A percentile compares a stretch with the other conserved stretches of the same genome.
Conservation (phyloP, 1,140 invertebrate genomes). For the Diabrotica undecimpunctata region DNA sequence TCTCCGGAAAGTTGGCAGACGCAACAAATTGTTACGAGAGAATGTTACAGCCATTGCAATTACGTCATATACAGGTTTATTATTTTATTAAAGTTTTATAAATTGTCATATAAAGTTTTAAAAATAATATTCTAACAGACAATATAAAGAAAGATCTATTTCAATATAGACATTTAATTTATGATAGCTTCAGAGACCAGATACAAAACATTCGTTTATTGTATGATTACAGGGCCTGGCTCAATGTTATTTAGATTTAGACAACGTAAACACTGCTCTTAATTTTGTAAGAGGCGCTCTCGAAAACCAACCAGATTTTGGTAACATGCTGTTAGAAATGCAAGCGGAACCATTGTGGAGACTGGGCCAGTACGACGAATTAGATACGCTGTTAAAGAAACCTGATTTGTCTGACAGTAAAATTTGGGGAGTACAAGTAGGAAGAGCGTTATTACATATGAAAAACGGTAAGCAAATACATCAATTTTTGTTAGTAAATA, state of each 20-base stretch:
- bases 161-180: too few species aligned
- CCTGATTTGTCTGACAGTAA: constrained; percentile 49
- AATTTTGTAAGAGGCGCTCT: constrained; percentile 60
- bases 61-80: constrained; percentile 53
- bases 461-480: constrained; percentile 40
- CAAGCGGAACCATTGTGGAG: constrained; percentile 86
- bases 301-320: constrained; percentile 46
- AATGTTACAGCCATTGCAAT: constrained; percentile 57
- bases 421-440: constrained; percentile 61
- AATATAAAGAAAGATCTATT: too few species aligned
- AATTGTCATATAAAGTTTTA: too few species aligned
- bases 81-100: constrained; percentile 4
- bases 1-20: constrained; percentile 69
- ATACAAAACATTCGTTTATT: neutral
- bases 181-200: too few species aligned
- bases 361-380: constrained; percentile 73
- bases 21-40: constrained; percentile 74
- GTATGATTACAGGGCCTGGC: constrained; percentile 59
- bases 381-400: constrained; percentile 60
- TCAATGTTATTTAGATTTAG: constrained; percentile 69
- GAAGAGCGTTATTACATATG: constrained; percentile 57
- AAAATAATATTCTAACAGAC: too few species aligned
- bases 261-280: constrained; percentile 73
- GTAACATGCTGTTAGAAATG: constrained; percentile 57
- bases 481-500: too few species aligned